Base-by-base conservation (phyloP, 2,797 vertebrate species). In the Decapterus maruadsi region DNA sequence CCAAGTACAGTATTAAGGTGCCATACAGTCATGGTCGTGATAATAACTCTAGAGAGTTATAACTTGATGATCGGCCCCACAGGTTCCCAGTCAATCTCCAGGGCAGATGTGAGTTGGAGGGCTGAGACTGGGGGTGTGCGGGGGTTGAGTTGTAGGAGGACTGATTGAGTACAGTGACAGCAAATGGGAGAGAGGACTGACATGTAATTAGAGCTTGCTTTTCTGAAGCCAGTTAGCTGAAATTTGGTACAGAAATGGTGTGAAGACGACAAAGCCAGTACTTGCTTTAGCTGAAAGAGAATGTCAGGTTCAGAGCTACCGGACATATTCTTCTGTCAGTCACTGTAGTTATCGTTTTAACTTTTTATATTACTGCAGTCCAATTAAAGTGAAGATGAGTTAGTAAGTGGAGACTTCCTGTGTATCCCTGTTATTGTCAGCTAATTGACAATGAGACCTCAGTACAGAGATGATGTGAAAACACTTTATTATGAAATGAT, bases 171-270 rank as follows among this genome's bases (percentile, higher is more conserved):
- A 16, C 34, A 68, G 7, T 70, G 86, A 81, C 64, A 81, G 72
- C 54, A 43, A 62, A 42, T 16, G 36, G 13, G 26, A 58, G 55
- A 55, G 20, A 75, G 40, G 62, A 75, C 64, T 82, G 80, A 56
- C 68, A 2, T 80, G 45, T 80, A 84, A 89, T 89, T 84, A 86
- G 38, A 56, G n/a, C 26, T 68, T 0, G 5, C 19, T 75, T 59
- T 71, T 62, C 63, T 72, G n/a, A 10, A 68, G 65, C 55, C 46
- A 75, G 46, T 69, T 72, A 70, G 70, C 59, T 60, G 70, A 67
- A 65, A 62, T 64, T 72, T 54, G 13, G 59, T 56, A 56, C 48
- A 60, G 26, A 74, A 65, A 68, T 51, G 8, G 50, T 31, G 31
- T 60, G 34, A 70, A 31, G 68, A 64, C 31, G 22, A 31, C n/a